Percentiles rank a stretch among this genome's conserved stretches.
These are phyloP conservation scores for Climacteris rufus DNA, from an alignment of 2,113 vertebrate genomes.

Conservation along the genomic window DNA sequence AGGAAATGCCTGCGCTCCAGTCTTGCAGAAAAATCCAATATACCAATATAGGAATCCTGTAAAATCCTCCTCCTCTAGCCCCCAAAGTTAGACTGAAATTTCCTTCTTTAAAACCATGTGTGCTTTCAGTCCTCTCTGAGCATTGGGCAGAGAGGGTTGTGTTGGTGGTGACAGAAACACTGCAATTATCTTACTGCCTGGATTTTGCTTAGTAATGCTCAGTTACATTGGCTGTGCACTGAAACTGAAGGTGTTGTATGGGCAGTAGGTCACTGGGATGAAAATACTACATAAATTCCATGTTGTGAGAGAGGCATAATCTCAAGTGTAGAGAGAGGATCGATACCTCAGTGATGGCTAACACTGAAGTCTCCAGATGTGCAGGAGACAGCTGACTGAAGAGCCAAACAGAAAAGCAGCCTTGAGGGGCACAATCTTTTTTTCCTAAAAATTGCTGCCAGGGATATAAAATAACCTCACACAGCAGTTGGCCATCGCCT, in stretches of 20 bases:
- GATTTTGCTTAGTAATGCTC: neutral
- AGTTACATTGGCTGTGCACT: neutral
- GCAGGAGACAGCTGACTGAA: neutral
- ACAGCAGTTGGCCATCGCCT: neutral
- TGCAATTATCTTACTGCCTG: neutral
- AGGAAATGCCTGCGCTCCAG: neutral
- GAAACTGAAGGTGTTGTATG: neutral
- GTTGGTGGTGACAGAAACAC: neutral
- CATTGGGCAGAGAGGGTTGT: neutral
- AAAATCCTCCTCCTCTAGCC: neutral
- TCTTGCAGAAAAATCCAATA: neutral
- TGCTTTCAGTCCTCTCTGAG: neutral
- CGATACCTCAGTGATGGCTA: accelerated
- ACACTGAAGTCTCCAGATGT: neutral
- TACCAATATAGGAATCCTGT: neutral
- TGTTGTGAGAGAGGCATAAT: neutral
- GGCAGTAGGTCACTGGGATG: neutral
- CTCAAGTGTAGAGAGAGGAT: neutral
- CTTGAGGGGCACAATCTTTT: neutral
- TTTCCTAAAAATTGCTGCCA: neutral
- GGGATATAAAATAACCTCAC: accelerated
- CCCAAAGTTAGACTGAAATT: neutral
- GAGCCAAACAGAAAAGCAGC: neutral
- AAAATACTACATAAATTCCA: neutral
- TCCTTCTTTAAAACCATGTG: neutral